phyloP scores from a whole-genome alignment of 2,888 invertebrate species.

The Caenorhabditis drosophilae region DNA sequence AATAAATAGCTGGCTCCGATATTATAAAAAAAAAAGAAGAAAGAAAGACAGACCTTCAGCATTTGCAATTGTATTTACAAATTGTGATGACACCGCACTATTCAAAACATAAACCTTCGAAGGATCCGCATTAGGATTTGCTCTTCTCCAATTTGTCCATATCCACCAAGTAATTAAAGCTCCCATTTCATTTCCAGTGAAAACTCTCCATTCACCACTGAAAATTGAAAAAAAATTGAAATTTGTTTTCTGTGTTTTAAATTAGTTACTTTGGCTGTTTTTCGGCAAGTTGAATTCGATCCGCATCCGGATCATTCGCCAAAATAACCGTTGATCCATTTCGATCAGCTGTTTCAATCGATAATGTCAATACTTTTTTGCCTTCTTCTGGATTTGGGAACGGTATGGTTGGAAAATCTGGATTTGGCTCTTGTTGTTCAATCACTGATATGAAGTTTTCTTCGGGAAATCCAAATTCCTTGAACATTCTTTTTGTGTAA shows the following conservation, averaged over 20 bases:
- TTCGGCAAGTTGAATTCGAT: slow-evolving; percentile 90
- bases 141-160: slow-evolving; percentile 74
- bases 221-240: slow-evolving; percentile 17
- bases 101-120: slow-evolving; percentile 82
- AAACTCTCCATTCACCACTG: slow-evolving; percentile 83
- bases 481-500: slow-evolving; percentile 80
- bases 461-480: slow-evolving; percentile 77
- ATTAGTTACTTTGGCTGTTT: slow-evolving; percentile 75
- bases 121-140: slow-evolving; percentile 68
- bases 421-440: slow-evolving; percentile 83
- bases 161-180: slow-evolving; percentile 93
- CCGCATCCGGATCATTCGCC: slow-evolving; percentile 98
- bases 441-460: slow-evolving; percentile 69
- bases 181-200: slow-evolving; percentile 93
- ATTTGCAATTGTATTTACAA: slow-evolving; percentile 82
- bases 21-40: no score
- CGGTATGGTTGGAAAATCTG: slow-evolving; percentile 93
- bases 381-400: slow-evolving; percentile 99
- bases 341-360: slow-evolving; percentile 80
- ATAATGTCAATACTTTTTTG: slow-evolving; percentile 73
- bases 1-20: slow-evolving; percentile 2
- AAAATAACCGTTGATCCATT: slow-evolving; percentile 80
- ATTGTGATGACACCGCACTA: slow-evolving; percentile 95
- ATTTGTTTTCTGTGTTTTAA: not conserved
- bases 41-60: slow-evolving; percentile 75